Evolutionary conservation across 2,888 invertebrate genomes (phyloP).

Genomic region (Fissipunctia ypsillon): DNA sequence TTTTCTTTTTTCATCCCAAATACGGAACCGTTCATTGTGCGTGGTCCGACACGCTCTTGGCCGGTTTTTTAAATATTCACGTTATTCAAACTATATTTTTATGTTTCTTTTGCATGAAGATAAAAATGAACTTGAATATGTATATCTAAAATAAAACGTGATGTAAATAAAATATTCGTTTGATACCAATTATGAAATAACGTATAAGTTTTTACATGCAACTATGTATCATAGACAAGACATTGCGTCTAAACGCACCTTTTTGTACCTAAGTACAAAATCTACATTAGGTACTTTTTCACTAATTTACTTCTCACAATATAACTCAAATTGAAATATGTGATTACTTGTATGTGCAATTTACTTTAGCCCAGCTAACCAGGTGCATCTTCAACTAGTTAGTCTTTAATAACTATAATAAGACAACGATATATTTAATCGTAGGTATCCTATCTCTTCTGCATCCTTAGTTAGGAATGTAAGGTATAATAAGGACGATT

Average conservation of each 20-base stretch:
- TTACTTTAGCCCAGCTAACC: background rate
- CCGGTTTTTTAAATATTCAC: too few relatives aligned
- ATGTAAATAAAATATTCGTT: too few relatives aligned
- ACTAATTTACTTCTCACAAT: background rate
- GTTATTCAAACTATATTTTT: background rate
- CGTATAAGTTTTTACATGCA: background rate
- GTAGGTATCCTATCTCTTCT: background rate
- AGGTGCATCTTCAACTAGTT: conserved; percentile 41
- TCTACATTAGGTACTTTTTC: too few relatives aligned
- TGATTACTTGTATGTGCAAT: conserved; percentile 3
- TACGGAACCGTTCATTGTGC: too few relatives aligned
- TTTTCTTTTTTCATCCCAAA: too few relatives aligned
- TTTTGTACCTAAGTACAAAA: too few relatives aligned
- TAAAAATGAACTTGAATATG: background rate
- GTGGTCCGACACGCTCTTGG: too few relatives aligned
- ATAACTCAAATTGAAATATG: conserved; percentile 3
- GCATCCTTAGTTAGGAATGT: conserved; percentile 8
- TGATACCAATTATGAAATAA: background rate
- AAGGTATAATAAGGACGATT: conserved; percentile 6
- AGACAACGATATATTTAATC: conserved; percentile 9
- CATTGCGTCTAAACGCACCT: background rate
- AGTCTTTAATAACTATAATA: background rate
- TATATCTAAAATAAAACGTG: background rate
- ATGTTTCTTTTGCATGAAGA: too few relatives aligned
- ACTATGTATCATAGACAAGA: background rate